These are phyloP conservation scores for Epizoanthus rinbou DNA, from an alignment of 92 coral and sea anemone genomes.

Conservation along the genomic window DNA sequence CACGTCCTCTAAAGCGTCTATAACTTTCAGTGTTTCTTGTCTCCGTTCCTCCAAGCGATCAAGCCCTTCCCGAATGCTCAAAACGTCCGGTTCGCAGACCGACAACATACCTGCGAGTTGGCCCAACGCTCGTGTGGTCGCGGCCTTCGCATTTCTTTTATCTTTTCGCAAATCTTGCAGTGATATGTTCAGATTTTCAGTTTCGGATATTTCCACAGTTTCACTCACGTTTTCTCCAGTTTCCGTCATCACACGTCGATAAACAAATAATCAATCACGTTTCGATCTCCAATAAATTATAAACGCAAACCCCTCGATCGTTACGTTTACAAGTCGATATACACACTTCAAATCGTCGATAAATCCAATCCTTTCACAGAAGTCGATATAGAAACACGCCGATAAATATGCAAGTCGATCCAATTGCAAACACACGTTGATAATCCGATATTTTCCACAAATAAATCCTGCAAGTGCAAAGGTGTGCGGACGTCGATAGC, in stretches of 20 bases:
- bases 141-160: conserved; percentile 34
- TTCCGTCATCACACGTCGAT: conserved; percentile 18
- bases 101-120: conserved; percentile 15
- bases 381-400: too few species aligned
- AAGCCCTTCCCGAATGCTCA: conserved; percentile 9
- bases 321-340: background rate
- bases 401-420: too few species aligned
- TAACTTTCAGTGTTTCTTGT: conserved; percentile 24
- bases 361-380: too few species aligned
- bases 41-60: conserved; percentile 35
- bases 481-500: too few species aligned
- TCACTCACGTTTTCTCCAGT: background rate
- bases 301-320: background rate
- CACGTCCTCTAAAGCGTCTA: conserved; percentile 31
- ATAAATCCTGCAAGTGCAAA: too few species aligned
- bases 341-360: background rate
- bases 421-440: too few species aligned
- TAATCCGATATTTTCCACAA: too few species aligned
- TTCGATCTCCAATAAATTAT: background rate
- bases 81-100: conserved; percentile 1
- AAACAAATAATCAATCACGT: background rate
- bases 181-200: conserved; percentile 12
- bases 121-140: conserved; percentile 18
- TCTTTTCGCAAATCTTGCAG: conserved; percentile 27
- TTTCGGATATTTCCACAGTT: conserved; percentile 11